Evolutionary conservation across 2,888 invertebrate species (phyloP).

Genomic region (Unio pictorum): DNA sequence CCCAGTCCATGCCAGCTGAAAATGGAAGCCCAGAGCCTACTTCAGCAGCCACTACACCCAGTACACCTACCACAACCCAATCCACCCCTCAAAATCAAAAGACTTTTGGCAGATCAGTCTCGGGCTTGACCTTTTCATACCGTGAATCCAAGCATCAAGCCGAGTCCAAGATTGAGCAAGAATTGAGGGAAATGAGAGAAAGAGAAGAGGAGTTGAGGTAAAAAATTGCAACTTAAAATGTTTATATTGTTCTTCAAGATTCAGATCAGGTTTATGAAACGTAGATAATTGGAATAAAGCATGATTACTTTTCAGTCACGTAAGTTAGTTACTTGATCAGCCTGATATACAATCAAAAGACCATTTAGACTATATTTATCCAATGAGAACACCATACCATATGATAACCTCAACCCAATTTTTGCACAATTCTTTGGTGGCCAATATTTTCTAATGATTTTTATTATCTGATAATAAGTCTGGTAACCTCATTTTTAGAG

Average conservation of each 20-base stretch:
- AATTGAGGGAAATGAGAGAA: slow-evolving; percentile 87
- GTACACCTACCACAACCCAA: slow-evolving; percentile 21
- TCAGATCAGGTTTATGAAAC: no score
- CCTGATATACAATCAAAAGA: no score
- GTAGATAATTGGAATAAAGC: no score
- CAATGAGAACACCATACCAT: no score
- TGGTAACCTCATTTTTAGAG: no score
- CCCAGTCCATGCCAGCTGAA: slow-evolving; percentile 19
- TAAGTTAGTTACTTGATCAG: no score
- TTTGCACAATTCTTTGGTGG: no score
- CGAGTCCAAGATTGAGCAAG: slow-evolving; percentile 90
- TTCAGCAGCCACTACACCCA: slow-evolving; percentile 15
- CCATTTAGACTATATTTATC: no score
- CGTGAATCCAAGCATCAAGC: slow-evolving; percentile 87
- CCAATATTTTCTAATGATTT: no score
- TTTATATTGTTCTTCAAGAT: not conserved
- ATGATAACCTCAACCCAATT: no score
- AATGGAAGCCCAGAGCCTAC: slow-evolving; percentile 30
- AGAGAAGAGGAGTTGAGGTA: slow-evolving; percentile 85
- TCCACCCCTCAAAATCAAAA: slow-evolving; percentile 2
- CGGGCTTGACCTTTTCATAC: slow-evolving; percentile 56
- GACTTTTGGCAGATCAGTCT: slow-evolving; percentile 15
- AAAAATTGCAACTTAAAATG: slow-evolving; percentile 15
- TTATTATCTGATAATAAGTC: no score
- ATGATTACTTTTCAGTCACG: no score